These are phyloP conservation scores for Exephanes ischioxanthus DNA, from an alignment of 2,888 invertebrate genomes.

Conservation along the genomic window DNA sequence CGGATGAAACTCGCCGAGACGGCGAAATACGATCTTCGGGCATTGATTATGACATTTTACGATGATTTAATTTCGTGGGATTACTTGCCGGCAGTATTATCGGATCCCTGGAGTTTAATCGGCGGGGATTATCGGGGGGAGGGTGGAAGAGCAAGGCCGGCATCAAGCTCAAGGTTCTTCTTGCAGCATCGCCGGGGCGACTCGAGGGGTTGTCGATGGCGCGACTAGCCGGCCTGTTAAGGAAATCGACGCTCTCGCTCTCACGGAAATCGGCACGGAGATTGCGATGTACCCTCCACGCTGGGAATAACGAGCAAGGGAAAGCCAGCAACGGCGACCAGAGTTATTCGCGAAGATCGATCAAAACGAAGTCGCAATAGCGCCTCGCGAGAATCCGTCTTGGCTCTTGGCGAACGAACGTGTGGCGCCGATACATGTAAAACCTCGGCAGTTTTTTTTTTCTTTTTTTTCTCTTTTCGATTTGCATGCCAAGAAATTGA, in stretches of 20 bases:
- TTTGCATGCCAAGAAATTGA: conserved; percentile 13
- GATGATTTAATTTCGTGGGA: conserved; percentile 51
- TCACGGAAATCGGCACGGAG: conserved; percentile 70
- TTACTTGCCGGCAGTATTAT: conserved; percentile 34
- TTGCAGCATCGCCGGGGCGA: neutral
- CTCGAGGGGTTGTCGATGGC: neutral
- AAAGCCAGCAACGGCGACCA: conserved; percentile 67
- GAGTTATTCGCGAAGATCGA: conserved; percentile 48
- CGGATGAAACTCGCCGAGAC: neutral
- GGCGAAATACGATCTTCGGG: neutral
- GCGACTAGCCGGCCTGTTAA: conserved; percentile 12
- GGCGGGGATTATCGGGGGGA: conserved; percentile 26
- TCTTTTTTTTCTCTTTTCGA: conserved; percentile 1
- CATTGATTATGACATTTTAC: conserved; percentile 36
- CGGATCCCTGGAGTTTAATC: conserved; percentile 21
- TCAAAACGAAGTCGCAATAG: conserved; percentile 42
- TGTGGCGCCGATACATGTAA: conserved; percentile 35
- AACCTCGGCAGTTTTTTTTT: conserved; percentile 8
- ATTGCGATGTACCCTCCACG: conserved; percentile 66
- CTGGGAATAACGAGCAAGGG: conserved; percentile 72
- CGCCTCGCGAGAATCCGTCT: neutral
- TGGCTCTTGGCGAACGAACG: conserved; percentile 29
- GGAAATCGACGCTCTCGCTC: conserved; percentile 66
- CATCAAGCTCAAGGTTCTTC: neutral
- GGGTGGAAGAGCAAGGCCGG: neutral